Evolutionary conservation across 2,113 vertebrate genomes (phyloP).

Genomic region (Forbesichthys agassizii): DNA sequence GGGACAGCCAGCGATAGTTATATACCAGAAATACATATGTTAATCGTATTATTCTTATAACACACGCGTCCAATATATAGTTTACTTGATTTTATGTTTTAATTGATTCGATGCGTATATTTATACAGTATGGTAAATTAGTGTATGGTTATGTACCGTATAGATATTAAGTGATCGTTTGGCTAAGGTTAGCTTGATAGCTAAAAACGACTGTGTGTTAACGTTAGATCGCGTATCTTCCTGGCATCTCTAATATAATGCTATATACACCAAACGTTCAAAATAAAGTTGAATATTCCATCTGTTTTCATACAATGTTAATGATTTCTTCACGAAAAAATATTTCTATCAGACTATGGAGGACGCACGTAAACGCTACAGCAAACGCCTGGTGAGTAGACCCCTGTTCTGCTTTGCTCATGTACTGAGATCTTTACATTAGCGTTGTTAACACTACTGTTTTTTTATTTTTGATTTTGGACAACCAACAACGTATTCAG

Average conservation of each 20-base stretch:
- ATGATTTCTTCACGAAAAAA: constrained; percentile 2
- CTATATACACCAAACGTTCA: not conserved
- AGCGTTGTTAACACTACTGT: not conserved
- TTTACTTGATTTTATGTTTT: too few relatives aligned
- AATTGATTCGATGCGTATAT: too few relatives aligned
- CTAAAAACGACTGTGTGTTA: constrained; percentile 34
- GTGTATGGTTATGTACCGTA: too few relatives aligned
- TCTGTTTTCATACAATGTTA: not conserved
- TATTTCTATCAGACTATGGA: constrained; percentile 73
- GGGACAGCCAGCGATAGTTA: constrained; percentile 27
- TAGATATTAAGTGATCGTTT: too few relatives aligned
- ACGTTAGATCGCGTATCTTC: constrained; percentile 23
- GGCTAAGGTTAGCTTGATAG: constrained; percentile 40
- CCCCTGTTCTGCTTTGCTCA: not conserved
- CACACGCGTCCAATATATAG: too few relatives aligned
- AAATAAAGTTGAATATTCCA: not conserved
- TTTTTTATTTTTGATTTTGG: not conserved
- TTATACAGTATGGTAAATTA: too few relatives aligned
- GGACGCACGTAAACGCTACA: constrained; percentile 90
- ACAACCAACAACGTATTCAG: not conserved
- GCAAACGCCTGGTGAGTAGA: constrained; percentile 92
- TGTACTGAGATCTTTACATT: constrained; percentile 8
- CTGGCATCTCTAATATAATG: not conserved
- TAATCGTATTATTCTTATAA: too few relatives aligned
- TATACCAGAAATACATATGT: not conserved